A percentile compares a stretch with the other conserved stretches of the same genome.
Evolutionary conservation across 1,140 invertebrate genomes (phyloP).

Genomic region (Drosophila arawakana): DNA sequence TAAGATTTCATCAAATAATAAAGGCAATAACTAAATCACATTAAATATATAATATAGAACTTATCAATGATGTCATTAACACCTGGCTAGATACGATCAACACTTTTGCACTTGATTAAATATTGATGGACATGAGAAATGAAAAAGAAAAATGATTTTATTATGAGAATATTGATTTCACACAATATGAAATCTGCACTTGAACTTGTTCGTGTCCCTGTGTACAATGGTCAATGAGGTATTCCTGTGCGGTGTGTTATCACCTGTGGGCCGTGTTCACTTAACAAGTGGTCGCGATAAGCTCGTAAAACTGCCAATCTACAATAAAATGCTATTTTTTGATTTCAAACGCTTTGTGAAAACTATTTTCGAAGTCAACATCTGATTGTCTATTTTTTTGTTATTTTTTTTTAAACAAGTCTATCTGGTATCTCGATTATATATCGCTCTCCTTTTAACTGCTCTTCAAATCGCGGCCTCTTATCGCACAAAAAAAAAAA

Average conservation of each 20-base stretch:
- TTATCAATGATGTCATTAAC: slow-evolving; percentile 23
- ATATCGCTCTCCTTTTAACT: slow-evolving; percentile 5
- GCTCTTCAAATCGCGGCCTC: slow-evolving; percentile 41
- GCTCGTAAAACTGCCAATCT: slow-evolving; percentile 53
- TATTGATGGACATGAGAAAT: background rate
- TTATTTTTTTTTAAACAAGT: no score
- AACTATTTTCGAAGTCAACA: no score
- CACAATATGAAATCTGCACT: slow-evolving; percentile 3
- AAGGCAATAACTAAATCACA: no score
- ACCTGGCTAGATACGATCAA: background rate
- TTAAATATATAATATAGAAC: no score
- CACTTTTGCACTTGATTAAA: background rate
- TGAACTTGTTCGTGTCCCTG: slow-evolving; percentile 42
- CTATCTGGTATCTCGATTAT: no score
- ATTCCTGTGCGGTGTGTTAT: slow-evolving; percentile 51
- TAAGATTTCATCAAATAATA: no score
- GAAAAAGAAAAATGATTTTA: background rate
- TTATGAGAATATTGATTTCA: no score
- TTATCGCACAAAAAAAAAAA: slow-evolving; percentile 24
- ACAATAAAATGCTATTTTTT: slow-evolving; percentile 19
- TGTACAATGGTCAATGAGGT: slow-evolving; percentile 28
- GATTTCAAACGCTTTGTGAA: no score
- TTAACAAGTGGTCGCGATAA: slow-evolving; percentile 16
- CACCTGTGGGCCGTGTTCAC: slow-evolving; percentile 30
- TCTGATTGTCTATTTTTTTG: slow-evolving; percentile 36